Percentiles rank a stretch among this genome's conserved stretches.
These are phyloP conservation scores for Kryptopterus vitreolus DNA, from an alignment of 2,797 vertebrate genomes.

Conservation along the genomic window DNA sequence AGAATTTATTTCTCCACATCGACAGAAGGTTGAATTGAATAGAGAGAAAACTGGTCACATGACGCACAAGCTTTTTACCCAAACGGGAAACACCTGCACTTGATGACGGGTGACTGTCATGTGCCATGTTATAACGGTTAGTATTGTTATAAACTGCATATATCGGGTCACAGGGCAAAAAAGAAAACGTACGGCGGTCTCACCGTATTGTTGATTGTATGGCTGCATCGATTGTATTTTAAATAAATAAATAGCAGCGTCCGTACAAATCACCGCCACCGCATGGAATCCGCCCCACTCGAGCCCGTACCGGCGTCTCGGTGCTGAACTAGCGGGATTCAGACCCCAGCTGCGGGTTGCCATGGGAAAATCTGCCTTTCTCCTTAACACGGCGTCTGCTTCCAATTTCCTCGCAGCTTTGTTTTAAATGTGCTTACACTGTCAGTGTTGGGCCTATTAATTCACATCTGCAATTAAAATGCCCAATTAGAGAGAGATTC, in stretches of 20 bases:
- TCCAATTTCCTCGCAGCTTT: slow-evolving; percentile 52
- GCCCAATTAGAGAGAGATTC: slow-evolving; percentile 54
- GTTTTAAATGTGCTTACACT: slow-evolving; percentile 63
- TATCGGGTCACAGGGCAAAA: neutral
- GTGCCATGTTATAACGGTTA: neutral
- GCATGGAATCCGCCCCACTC: slow-evolving; percentile 42
- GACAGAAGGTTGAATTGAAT: neutral
- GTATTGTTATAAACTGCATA: neutral
- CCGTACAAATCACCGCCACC: slow-evolving; percentile 26
- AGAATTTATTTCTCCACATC: neutral
- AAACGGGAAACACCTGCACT: neutral
- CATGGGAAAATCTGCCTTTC: slow-evolving; percentile 54
- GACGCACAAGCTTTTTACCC: neutral
- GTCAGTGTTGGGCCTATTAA: slow-evolving; percentile 58
- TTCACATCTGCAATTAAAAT: slow-evolving; percentile 62
- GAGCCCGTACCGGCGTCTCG: slow-evolving; percentile 43
- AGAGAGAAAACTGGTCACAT: neutral
- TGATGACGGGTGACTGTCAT: neutral
- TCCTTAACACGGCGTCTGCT: slow-evolving; percentile 48
- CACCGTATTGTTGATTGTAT: neutral
- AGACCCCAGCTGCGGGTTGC: slow-evolving; percentile 42
- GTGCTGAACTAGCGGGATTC: slow-evolving; percentile 51
- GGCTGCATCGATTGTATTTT: neutral
- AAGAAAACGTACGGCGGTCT: no score
- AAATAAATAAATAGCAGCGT: neutral